Evolutionary conservation across 2,797 vertebrate genomes (phyloP).

Genomic region (Phrynocephalus guinanensis): DNA sequence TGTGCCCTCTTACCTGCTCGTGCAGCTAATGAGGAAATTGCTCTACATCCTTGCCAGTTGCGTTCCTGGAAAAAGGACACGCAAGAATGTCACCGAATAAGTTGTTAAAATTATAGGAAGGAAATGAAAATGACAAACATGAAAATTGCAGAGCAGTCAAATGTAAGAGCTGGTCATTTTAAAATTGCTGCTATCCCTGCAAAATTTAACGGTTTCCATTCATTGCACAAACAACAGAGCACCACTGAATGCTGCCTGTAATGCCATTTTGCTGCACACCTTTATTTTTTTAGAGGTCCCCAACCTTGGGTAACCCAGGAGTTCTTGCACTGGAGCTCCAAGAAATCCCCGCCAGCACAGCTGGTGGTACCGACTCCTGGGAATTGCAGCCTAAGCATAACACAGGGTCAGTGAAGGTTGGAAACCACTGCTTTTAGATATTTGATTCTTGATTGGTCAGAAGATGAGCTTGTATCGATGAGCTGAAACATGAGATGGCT

Average conservation of each 20-base stretch:
- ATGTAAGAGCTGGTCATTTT: slow-evolving; percentile 30
- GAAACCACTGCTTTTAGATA: too few species aligned
- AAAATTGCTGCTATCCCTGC: background rate
- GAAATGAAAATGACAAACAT: background rate
- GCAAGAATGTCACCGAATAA: background rate
- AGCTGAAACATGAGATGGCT: background rate
- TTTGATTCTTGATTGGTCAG: background rate
- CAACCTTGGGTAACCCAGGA: too few species aligned
- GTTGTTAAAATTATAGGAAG: slow-evolving; percentile 20
- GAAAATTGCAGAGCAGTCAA: slow-evolving; percentile 15
- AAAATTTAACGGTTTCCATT: background rate
- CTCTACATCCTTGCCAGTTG: slow-evolving; percentile 62
- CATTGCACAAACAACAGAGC: background rate
- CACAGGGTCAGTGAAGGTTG: too few species aligned
- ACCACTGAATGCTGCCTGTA: too few species aligned
- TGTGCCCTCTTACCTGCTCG: slow-evolving; percentile 62
- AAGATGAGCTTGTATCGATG: background rate
- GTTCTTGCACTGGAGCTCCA: background rate
- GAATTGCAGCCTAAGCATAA: background rate
- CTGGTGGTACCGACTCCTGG: background rate
- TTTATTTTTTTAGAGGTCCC: background rate
- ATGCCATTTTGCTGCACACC: background rate
- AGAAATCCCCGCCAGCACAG: background rate
- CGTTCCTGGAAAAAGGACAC: slow-evolving; percentile 26
- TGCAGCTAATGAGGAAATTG: slow-evolving; percentile 72